Evolutionary conservation across 2,888 invertebrate genomes (phyloP).

Genomic region (Theristus sp.): DNA sequence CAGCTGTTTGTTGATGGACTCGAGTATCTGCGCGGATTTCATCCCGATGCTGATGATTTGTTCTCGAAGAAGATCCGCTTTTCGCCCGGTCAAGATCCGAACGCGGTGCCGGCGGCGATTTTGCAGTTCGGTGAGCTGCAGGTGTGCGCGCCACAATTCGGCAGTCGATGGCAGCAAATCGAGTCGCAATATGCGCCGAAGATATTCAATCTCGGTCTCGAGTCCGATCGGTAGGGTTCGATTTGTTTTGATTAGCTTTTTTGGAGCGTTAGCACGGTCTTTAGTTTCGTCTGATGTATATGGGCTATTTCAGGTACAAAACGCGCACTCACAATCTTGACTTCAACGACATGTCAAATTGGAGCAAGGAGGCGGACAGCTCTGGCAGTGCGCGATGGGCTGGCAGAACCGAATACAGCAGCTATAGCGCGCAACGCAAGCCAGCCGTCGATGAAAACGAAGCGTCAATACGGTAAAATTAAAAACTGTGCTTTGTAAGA

Average conservation of each 20-base stretch:
- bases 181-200: conserved; percentile 24
- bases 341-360: no score
- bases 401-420: no score
- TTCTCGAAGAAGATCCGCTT: conserved; percentile 37
- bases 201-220: conserved; percentile 18
- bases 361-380: no score
- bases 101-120: conserved; percentile 50
- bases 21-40: conserved; percentile 71
- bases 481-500: no score
- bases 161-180: conserved; percentile 12
- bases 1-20: conserved; percentile 86
- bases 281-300: no score
- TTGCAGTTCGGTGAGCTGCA: conserved; percentile 74
- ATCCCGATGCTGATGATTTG: conserved; percentile 41
- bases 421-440: no score
- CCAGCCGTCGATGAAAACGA: no score
- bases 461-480: no score
- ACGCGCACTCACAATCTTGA: background rate
- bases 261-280: no score
- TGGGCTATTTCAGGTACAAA: no score
- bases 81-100: conserved; percentile 45
- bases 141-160: conserved; percentile 43
- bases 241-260: background rate
- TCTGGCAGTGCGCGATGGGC: no score
- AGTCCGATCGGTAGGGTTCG: conserved; percentile 11